Percentiles rank a stretch among this genome's conserved stretches.
Conservation (phyloP, 2,888 invertebrate species). For the Netelia fuscicornis region DNA sequence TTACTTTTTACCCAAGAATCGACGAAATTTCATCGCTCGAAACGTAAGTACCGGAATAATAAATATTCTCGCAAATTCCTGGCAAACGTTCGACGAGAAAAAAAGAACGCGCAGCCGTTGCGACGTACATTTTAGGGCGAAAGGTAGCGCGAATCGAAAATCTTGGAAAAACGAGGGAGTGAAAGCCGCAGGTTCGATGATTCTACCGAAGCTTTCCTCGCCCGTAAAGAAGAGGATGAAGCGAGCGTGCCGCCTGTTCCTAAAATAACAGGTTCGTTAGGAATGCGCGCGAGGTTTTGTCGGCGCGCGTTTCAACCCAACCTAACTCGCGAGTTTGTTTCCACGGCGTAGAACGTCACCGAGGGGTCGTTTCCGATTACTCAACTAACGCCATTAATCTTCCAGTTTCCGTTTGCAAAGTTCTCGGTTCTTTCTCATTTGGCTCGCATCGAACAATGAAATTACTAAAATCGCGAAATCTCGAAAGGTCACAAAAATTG, state of each 20-base stretch:
- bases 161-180: constrained; percentile 46
- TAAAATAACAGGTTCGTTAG: constrained; percentile 73
- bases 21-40: constrained; percentile 31
- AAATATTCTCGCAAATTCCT: constrained; percentile 54
- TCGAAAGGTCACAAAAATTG: constrained; percentile 27
- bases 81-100: constrained; percentile 22
- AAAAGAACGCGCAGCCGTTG: neutral
- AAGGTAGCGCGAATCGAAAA: constrained; percentile 31
- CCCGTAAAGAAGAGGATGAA: constrained; percentile 36
- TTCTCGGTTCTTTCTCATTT: neutral
- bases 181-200: constrained; percentile 26
- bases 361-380: constrained; percentile 59
- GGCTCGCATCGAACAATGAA: neutral
- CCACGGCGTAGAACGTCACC: constrained; percentile 53
- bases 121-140: neutral
- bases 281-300: constrained; percentile 70
- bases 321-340: constrained; percentile 66
- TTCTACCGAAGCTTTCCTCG: constrained; percentile 47
- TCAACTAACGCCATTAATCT: constrained; percentile 44
- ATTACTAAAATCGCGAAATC: neutral
- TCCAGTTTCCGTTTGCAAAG: constrained; percentile 11
- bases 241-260: constrained; percentile 63
- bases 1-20: constrained; percentile 9
- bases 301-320: constrained; percentile 67
- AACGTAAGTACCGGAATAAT: constrained; percentile 64